Conservation (phyloP, 1,140 invertebrate species). For the Gryon sp. region DNA sequence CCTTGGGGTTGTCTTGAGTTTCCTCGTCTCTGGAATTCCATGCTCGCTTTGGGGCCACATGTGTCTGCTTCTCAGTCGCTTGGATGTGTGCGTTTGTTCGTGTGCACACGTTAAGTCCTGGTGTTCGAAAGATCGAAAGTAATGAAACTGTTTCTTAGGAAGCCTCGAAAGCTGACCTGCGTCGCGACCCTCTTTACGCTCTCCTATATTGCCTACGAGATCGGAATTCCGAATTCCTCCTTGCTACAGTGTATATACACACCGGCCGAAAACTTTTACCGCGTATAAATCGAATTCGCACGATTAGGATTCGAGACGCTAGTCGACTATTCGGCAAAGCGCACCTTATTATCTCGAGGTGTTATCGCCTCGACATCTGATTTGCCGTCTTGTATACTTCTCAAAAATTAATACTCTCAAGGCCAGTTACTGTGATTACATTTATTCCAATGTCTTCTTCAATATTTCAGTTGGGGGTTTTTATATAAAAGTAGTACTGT, state of each 20-base stretch:
- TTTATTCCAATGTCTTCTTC: no score
- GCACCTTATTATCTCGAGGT: conserved; percentile 54
- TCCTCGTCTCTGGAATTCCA: conserved; percentile 60
- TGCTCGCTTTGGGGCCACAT: conserved; percentile 36
- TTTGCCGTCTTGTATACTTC: conserved; percentile 18
- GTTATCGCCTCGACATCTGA: conserved; percentile 56
- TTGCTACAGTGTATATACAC: conserved; percentile 1
- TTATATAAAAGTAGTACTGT: no score
- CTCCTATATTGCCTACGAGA: conserved; percentile 66
- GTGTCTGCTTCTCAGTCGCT: conserved; percentile 17
- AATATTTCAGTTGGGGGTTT: no score
- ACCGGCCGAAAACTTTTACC: conserved; percentile 55
- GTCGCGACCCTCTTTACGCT: conserved; percentile 62
- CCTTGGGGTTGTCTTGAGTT: conserved; percentile 65
- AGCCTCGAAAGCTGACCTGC: conserved; percentile 64
- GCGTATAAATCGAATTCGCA: conserved; percentile 63
- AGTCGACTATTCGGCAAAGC: conserved; percentile 34
- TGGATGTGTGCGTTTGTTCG: conserved; percentile 15
- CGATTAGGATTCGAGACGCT: conserved; percentile 64
- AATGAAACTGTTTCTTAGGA: conserved; percentile 68
- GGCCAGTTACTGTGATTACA: neutral
- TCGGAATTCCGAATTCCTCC: conserved; percentile 61
- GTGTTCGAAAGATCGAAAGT: conserved; percentile 61
- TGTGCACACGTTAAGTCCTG: neutral
- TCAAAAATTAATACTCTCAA: conserved; percentile 17